Conservation (phyloP, 2,113 vertebrate species). For the Xyrauchen texanus region DNA sequence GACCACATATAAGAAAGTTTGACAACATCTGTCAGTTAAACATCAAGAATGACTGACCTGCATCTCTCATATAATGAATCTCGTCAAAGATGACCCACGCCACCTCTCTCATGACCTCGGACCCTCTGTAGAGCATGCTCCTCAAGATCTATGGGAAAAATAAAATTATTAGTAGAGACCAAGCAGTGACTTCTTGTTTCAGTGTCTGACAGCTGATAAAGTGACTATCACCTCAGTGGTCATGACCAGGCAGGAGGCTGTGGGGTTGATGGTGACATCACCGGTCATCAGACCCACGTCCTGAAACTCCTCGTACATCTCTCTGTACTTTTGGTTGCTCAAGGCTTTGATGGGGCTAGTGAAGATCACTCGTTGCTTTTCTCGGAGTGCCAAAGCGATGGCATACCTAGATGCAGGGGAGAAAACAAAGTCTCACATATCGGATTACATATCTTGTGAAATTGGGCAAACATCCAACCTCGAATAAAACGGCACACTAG, state of each 20-base stretch:
- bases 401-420: constrained; percentile 80
- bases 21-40: no score
- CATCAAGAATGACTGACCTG: constrained; percentile 72
- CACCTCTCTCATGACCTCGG: constrained; percentile 98
- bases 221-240: constrained; percentile 86
- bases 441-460: no score
- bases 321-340: constrained; percentile 98
- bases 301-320: constrained; percentile 99
- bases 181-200: neutral
- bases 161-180: neutral
- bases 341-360: constrained; percentile 98
- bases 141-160: constrained; percentile 84
- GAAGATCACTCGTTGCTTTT: constrained; percentile 97
- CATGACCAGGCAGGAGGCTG: constrained; percentile 97
- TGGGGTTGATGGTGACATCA: constrained; percentile 98
- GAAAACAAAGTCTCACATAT: neutral
- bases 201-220: neutral
- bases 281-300: constrained; percentile 98
- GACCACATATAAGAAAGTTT: no score
- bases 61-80: constrained; percentile 99
- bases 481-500: no score
- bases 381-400: constrained; percentile 91
- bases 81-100: constrained; percentile 98
- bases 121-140: constrained; percentile 97
- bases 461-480: no score